Conservation (phyloP, 2,888 invertebrate genomes). For the Petrolisthes manimaculis region DNA sequence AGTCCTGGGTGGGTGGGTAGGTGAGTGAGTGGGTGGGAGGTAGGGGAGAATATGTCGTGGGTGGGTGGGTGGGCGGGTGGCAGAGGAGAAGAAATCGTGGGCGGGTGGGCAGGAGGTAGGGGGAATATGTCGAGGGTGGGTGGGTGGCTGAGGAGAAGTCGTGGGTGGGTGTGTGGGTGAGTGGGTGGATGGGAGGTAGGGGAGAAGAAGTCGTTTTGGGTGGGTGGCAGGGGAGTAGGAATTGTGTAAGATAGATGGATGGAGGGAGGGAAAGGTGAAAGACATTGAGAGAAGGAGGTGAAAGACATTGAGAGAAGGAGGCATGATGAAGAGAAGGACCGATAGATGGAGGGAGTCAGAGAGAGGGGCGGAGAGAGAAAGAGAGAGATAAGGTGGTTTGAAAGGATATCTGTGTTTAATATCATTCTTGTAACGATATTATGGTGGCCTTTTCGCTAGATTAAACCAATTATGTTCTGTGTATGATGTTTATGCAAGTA, state of each 20-base stretch:
- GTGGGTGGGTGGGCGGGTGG: background rate
- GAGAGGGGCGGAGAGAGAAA: background rate
- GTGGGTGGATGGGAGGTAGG: background rate
- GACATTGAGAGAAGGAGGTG: background rate
- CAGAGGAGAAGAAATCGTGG: background rate
- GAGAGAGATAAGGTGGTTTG: slow-evolving; percentile 4
- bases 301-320: background rate
- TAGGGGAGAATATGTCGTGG: too few relatives aligned
- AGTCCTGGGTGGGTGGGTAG: background rate
- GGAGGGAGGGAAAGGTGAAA: background rate
- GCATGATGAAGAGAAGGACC: background rate
- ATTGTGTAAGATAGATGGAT: slow-evolving; percentile 9
- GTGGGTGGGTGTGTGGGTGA: background rate
- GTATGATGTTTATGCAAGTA: too few relatives aligned
- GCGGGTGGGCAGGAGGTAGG: background rate
- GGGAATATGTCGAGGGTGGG: too few relatives aligned
- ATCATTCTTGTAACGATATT: too few relatives aligned
- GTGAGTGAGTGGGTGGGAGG: background rate
- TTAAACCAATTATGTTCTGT: too few relatives aligned
- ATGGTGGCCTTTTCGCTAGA: too few relatives aligned
- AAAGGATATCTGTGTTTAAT: background rate
- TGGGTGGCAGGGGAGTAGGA: background rate
- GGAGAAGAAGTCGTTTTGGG: background rate
- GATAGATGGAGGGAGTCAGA: background rate
- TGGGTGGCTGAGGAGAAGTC: too few relatives aligned